Base-by-base conservation (phyloP, 2,888 invertebrate species). In the Gastracanthus pulcherrimus region DNA sequence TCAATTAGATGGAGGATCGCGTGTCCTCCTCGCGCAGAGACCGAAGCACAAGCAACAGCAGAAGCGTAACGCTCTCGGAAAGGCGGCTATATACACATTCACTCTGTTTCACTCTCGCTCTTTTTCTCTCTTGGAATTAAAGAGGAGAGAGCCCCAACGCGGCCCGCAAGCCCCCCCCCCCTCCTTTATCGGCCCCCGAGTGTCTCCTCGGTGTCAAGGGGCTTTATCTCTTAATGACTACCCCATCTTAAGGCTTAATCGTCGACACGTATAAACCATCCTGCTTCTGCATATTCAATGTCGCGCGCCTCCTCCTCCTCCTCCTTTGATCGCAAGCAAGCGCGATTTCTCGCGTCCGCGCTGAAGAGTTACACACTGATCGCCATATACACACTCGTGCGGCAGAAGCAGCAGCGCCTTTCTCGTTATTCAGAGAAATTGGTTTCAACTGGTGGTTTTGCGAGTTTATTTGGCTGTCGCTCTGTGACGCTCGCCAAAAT, bases 251-350 rank as follows among this genome's bases (percentile, higher is more conserved):
- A 87, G 89, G 87, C 88, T 90, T 90, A 90, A 91, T 91, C 91
- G 89, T 85, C 88, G 89, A 91, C 91, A 90, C 89, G 90, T 87
- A 89, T 90, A 91, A 90, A 90, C 88, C 90, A 91, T 90, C 89
- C 83, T 84, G 85, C 85, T 85, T 86, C 88, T 91, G 90, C 91
- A 90, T 90, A 90, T 90, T 91, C 89, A 89, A 89, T 84, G 86
- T 83, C 83, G 85, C 82, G 38, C 58, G 48, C 82, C 77, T 84
- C 81, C 84, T 82, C 0, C n/a, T n/a, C n/a, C n/a, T n/a, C n/a
- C n/a, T n/a, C n/a, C n/a, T n/a, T n/a, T n/a, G n/a, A n/a, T n/a
- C n/a, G n/a, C n/a, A n/a, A n/a, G 76, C 58, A 58, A 64, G 72
- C 83, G 75, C 76, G 80, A 82, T 84, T 85, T 67, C 74, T 60